A percentile compares a stretch with the other conserved stretches of the same genome.
Conservation (phyloP, 2,888 invertebrate species). For the Hecatera dysodea region DNA sequence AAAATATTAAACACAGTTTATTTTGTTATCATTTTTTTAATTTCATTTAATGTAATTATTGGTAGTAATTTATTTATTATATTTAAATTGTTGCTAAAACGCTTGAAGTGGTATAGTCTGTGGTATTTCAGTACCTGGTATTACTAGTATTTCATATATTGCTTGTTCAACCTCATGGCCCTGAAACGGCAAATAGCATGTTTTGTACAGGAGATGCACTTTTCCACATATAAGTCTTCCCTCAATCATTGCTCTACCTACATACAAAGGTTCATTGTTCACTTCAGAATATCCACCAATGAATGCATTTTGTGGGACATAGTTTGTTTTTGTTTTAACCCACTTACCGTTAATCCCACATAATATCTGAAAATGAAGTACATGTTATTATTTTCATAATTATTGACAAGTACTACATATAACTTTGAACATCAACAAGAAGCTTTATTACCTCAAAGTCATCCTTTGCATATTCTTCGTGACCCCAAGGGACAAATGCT, state of each 20-base stretch:
- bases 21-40: conserved; percentile 1
- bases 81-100: background rate
- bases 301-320: conserved; percentile 92
- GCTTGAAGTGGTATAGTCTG: conserved; percentile 17
- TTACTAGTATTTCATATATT: conserved; percentile 71
- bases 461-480: conserved; percentile 92
- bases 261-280: conserved; percentile 89
- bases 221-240: conserved; percentile 94
- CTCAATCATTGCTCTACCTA: conserved; percentile 93
- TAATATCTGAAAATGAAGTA: conserved; percentile 71
- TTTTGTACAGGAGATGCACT: conserved; percentile 91
- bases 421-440: background rate
- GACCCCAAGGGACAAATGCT: conserved; percentile 94
- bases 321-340: conserved; percentile 90
- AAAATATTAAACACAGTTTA: background rate
- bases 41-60: background rate
- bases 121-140: conserved; percentile 40
- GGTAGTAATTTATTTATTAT: background rate
- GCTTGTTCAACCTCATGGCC: conserved; percentile 66
- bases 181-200: conserved; percentile 92
- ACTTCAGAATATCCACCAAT: conserved; percentile 90
- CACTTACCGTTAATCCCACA: conserved; percentile 79
- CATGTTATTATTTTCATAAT: background rate
- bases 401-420: background rate
- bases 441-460: conserved; percentile 91